A percentile compares a stretch with the other conserved stretches of the same genome.
Conservation (phyloP, 1,140 invertebrate species). For the Temnothorax nylanderi region DNA sequence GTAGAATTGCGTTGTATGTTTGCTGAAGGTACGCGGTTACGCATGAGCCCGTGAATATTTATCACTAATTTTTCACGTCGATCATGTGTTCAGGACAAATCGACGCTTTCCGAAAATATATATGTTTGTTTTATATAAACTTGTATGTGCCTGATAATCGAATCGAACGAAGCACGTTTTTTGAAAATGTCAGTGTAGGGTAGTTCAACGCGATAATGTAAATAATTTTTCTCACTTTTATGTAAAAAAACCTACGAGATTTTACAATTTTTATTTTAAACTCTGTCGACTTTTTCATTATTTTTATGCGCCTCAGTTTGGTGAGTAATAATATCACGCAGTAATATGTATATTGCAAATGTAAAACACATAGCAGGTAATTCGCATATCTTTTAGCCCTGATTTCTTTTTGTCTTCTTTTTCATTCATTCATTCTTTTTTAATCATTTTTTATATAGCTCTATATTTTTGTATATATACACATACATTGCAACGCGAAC, state of each 20-base stretch:
- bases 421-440: neutral
- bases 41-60: slow-evolving; percentile 29
- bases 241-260: neutral
- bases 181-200: neutral
- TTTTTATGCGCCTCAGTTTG: neutral
- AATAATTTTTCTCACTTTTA: neutral
- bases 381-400: neutral
- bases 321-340: neutral
- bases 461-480: neutral
- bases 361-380: neutral
- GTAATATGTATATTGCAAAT: neutral
- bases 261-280: slow-evolving; percentile 13
- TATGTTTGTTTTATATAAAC: neutral
- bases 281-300: neutral
- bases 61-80: slow-evolving; percentile 40
- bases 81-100: neutral
- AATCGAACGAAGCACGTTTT: neutral
- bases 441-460: neutral
- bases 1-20: slow-evolving; percentile 31
- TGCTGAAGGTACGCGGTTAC: slow-evolving; percentile 11
- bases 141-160: neutral
- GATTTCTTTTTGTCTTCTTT: neutral
- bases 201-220: neutral
- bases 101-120: neutral
- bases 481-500: neutral